Base-by-base conservation (phyloP, 1,140 invertebrate species). In the Drosophila repletoides region DNA sequence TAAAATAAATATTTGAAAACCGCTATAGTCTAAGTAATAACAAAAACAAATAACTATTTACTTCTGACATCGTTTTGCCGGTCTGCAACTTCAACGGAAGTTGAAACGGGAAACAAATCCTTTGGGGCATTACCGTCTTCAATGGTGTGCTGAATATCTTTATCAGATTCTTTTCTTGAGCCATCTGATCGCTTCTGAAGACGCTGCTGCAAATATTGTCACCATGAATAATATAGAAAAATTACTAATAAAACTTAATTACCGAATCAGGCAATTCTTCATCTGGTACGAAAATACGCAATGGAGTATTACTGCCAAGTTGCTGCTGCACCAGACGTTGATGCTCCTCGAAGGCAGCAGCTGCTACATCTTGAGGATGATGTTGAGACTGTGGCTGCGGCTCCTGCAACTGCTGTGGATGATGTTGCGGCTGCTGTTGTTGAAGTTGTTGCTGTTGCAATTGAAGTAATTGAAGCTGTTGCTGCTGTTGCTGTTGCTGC, bases 221-320 rank as follows among this genome's bases (percentile, higher is more conserved):
- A 3, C 1, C 3, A 7, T 5, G 1, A 1, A 10, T 5, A 9
- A 12, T 19, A n/a, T 1, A 1, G 12, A 2, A 5, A 14, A 4
- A 19, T 3, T 7, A 17, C n/a, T 26, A 4, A 9, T 9, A 15
- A 12, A 24, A 43, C 9, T 31, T 4, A 4, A 14, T 64, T 41
- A 87, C 81, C 59, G 76, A 51, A 56, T 87, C 81, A 76, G 99
- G 98, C 76, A 99, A 15, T 34, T 89, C 87, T 10, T 90, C 89
- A 38, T 90, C 89, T 15, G 89, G 89, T 3, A 90, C 89, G 60
- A 88, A 90, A 22, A 90, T 90, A 10, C 89, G 71, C 7, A 90
- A 29, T 0, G 89, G 88, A 3, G 86, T 83, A 38, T 75, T 77
- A 24, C 67, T 59, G 5, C 86, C 88, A 3, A 90, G 58, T 45